These are phyloP conservation scores for Elaphurus davidianus DNA, from an alignment of 2,113 vertebrate species.

Conservation along the genomic window DNA sequence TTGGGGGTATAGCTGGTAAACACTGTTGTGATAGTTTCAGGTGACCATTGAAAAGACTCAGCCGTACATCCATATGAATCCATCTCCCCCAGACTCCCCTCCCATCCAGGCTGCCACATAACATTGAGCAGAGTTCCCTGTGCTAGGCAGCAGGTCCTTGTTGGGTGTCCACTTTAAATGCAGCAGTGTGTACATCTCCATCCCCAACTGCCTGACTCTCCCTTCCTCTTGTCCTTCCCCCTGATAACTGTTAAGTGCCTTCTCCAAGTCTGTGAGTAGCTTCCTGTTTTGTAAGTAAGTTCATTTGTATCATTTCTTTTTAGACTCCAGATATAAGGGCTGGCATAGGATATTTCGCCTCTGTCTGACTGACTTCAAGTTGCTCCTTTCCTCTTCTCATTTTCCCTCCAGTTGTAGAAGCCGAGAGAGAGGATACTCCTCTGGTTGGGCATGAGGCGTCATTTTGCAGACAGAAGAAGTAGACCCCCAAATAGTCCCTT, in stretches of 20 bases:
- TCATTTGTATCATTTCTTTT: background rate
- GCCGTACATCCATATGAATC: background rate
- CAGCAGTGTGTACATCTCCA: background rate
- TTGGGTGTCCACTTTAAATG: background rate
- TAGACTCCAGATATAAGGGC: background rate
- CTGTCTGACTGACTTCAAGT: background rate
- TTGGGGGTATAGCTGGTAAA: background rate
- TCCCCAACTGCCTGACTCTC: background rate
- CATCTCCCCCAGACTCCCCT: background rate
- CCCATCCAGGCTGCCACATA: background rate
- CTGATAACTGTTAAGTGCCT: background rate
- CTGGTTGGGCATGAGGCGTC: conserved; percentile 65
- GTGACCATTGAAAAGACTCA: background rate
- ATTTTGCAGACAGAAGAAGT: conserved; percentile 54
- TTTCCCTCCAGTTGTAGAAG: conserved; percentile 30
- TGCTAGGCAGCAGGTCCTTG: background rate
- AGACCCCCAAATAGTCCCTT: background rate
- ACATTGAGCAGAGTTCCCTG: background rate
- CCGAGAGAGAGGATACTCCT: conserved; percentile 66
- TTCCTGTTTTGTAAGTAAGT: background rate
- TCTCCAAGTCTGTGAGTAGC: background rate
- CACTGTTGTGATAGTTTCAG: background rate
- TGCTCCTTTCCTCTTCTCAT: background rate
- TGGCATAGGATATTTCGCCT: background rate
- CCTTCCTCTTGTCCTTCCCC: background rate